A percentile compares a stretch with the other conserved stretches of the same genome.
phyloP scores from a whole-genome alignment of 2,888 invertebrate genomes.

The Callosobruchus maculatus region DNA sequence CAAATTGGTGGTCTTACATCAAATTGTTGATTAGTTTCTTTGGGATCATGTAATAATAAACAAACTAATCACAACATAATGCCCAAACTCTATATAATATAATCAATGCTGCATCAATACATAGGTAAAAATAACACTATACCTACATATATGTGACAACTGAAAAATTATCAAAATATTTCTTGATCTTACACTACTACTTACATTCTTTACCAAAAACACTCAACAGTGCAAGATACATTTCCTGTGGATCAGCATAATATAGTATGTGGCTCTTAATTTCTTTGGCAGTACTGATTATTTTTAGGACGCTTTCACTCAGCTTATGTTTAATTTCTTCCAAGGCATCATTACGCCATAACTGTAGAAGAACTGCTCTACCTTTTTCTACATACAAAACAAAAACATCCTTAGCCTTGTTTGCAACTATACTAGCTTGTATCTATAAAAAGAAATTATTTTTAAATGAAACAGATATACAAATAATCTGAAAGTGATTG shows the following conservation, averaged over 20 bases:
- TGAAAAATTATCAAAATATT: too few species aligned
- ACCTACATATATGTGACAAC: too few species aligned
- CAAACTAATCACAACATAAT: too few species aligned
- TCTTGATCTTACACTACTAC: too few species aligned
- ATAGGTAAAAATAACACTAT: too few species aligned
- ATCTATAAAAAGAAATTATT: slow-evolving; percentile 29
- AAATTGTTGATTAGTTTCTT: too few species aligned
- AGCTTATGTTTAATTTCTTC: slow-evolving; percentile 30
- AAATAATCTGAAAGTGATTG: too few species aligned
- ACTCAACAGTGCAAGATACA: slow-evolving; percentile 31
- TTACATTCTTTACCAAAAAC: slow-evolving; percentile 39
- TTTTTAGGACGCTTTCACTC: slow-evolving; percentile 26
- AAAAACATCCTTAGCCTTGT: slow-evolving; percentile 37
- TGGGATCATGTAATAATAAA: too few species aligned
- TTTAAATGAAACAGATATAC: background rate
- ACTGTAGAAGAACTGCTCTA: slow-evolving; percentile 28
- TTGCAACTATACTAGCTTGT: slow-evolving; percentile 36
- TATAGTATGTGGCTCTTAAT: slow-evolving; percentile 26
- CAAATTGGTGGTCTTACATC: too few species aligned
- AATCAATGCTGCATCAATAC: too few species aligned
- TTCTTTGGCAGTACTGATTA: slow-evolving; percentile 29
- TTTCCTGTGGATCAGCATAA: slow-evolving; percentile 30
- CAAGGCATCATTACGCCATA: slow-evolving; percentile 33
- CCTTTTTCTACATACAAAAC: slow-evolving; percentile 32
- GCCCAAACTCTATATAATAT: too few species aligned